phyloP scores from a whole-genome alignment of 2,113 vertebrate species.

The Romanogobio albipinnatus region DNA sequence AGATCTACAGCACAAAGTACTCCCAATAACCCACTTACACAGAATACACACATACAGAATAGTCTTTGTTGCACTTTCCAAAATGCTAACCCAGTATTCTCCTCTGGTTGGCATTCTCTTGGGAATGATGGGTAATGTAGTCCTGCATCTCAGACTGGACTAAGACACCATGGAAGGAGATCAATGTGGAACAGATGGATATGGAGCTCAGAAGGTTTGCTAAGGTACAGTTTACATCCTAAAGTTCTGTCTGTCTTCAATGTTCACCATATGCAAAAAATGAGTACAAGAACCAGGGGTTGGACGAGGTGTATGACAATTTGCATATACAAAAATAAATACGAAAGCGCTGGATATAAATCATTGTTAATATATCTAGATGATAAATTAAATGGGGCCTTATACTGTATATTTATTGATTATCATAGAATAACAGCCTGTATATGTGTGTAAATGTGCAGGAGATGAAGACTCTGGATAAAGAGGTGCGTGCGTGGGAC shows the following conservation, averaged over 20 bases:
- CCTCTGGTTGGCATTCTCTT: conserved; percentile 20
- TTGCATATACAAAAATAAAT: too few relatives aligned
- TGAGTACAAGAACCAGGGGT: not conserved
- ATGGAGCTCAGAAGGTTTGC: conserved; percentile 83
- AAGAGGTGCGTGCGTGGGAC: conserved; percentile 75
- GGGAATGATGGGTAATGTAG: conserved; percentile 63
- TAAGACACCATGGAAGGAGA: conserved; percentile 86
- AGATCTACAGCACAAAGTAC: not conserved
- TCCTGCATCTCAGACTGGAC: conserved; percentile 85
- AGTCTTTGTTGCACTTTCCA: not conserved
- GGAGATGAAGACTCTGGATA: conserved; percentile 80
- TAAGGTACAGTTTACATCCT: conserved; percentile 68
- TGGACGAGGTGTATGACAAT: not conserved
- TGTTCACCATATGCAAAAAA: not conserved
- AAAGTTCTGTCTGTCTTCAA: not conserved
- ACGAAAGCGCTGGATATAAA: too few relatives aligned
- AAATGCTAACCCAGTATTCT: conserved; percentile 9
- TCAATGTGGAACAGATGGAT: conserved; percentile 87
- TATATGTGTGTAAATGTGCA: conserved; percentile 40
- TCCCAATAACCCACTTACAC: not conserved
- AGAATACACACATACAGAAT: not conserved
- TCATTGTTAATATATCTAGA: too few relatives aligned
- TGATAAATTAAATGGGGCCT: not conserved
- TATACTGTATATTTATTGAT: not conserved
- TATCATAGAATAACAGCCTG: not conserved